Base-by-base conservation (phyloP, 2,888 invertebrate genomes). In the Zele albiditarsus region DNA sequence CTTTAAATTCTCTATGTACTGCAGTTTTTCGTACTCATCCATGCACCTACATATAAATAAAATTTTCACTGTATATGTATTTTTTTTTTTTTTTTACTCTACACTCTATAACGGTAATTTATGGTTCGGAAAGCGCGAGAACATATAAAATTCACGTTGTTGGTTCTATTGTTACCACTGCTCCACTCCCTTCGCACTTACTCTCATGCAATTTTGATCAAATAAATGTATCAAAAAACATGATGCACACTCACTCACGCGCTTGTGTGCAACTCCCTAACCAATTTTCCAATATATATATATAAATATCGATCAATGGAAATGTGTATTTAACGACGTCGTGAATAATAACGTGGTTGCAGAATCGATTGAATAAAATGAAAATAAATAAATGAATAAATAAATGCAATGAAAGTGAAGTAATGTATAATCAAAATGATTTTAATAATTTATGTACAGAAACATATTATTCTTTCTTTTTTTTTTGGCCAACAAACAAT, bases 91-190 rank as follows among this genome's bases (percentile, higher is more conserved):
- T 28, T 73, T 53, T 31, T 20, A 20, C 42, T 66, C 23, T 65
- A 28, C 53, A 31, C 16, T 42, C 16, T 71, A 65, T 71, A 42
- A 70, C 66, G 49, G 70, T 77, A 75, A 77, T 77, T 77, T 73
- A 75, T 75, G 58, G 60, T 27, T 38, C 53, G 49, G 27, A 58
- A 74, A 27, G 67, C 33, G 62, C 27, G n/a, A 3, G 23, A 25
- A 28, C n/a, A 23, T 33, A 46, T 46, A 16, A 46, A n/a, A 16
- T 16, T n/a, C 10, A 46, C n/a, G n/a, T 46, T 46, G 4, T n/a
- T n/a, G 2, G n/a, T 4, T 46, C 14, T 46, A n/a, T 46, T 46
- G n/a, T 5, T 46, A 16, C 16, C 46, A 38, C 8, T 38, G 8
- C 12, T 8, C 12, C 12, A 12, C 12, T 8, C 12, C 12, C 12